Conservation (phyloP, 1,140 invertebrate genomes). For the Pectinophora gossypiella region DNA sequence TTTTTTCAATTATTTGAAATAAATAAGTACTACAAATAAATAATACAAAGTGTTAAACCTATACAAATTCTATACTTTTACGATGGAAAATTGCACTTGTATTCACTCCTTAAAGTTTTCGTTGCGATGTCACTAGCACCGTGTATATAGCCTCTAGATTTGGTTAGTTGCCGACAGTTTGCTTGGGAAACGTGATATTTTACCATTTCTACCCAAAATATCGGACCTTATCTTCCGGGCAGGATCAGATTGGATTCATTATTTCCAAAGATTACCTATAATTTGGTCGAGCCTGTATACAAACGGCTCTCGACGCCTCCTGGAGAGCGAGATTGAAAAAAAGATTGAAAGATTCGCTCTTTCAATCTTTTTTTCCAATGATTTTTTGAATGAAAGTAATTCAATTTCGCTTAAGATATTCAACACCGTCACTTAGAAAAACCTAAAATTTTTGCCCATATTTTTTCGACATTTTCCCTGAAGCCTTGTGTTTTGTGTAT, state of each 20-base stretch:
- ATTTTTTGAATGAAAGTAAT: background rate
- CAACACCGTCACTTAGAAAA: background rate
- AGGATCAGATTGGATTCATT: background rate
- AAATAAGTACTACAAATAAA: too few species aligned
- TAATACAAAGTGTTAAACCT: too few species aligned
- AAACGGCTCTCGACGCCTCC: background rate
- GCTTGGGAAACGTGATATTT: too few species aligned
- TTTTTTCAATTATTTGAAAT: too few species aligned
- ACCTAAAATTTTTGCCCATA: background rate
- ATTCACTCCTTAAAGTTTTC: too few species aligned
- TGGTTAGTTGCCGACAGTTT: too few species aligned
- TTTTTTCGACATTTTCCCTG: background rate
- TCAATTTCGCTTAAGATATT: background rate
- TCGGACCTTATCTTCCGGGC: background rate
- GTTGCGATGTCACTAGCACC: too few species aligned
- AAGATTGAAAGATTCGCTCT: background rate
- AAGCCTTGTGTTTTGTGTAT: background rate
- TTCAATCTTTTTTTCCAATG: too few species aligned
- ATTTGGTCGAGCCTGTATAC: background rate
- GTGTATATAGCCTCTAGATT: too few species aligned
- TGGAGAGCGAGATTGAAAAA: background rate
- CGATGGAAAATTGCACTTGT: too few species aligned
- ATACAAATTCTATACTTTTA: too few species aligned
- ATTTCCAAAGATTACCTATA: background rate
- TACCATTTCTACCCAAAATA: too few species aligned